Base-by-base conservation (phyloP, 2,888 invertebrate species). In the Globia sparganii region DNA sequence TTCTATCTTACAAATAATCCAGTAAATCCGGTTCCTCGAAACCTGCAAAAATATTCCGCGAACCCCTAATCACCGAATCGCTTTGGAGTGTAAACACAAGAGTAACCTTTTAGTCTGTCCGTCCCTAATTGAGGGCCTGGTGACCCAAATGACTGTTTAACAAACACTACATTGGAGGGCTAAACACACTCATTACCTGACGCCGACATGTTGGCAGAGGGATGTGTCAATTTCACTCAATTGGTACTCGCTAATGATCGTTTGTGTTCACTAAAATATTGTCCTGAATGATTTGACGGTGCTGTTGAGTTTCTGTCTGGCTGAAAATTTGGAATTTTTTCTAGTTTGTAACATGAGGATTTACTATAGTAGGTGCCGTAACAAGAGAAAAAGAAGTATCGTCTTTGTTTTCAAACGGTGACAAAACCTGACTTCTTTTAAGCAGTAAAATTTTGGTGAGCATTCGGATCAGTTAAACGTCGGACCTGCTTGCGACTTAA, bases 111-210 rank as follows among this genome's bases (percentile, higher is more conserved):
- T 74, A 65, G 75, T 66, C 76, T 21, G 49, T 21, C 43, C 73
- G 77, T 49, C 83, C 88, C 76, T 87, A 84, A 88, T 88, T 81
- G 89, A 79, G 86, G 84, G 72, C 59, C 34, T 62, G 71, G 70
- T 89, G 88, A 89, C 88, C 88, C 82, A 83, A 88, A 88, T 88
- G 81, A 89, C 73, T 89, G 88, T 88, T 83, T 82, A 82, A 66
- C 88, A 89, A 88, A 88, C 89, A 87, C 88, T 87, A 73, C 77
- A 83, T 69, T 85, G 59, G 72, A 87, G 85, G 81, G 78, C 64
- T 67, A 70, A 64, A 70, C 72, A 87, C 76, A 88, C 84, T 84
- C 84, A 84, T 84, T 84, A 86, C 84, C 59, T 68, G 68, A 53
- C 56, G 64, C 68, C 43, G 49, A 37, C 37, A n/a, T 84, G 84